Evolutionary conservation across 2,888 invertebrate genomes (phyloP).

Genomic region (Exephanes ischioxanthus): DNA sequence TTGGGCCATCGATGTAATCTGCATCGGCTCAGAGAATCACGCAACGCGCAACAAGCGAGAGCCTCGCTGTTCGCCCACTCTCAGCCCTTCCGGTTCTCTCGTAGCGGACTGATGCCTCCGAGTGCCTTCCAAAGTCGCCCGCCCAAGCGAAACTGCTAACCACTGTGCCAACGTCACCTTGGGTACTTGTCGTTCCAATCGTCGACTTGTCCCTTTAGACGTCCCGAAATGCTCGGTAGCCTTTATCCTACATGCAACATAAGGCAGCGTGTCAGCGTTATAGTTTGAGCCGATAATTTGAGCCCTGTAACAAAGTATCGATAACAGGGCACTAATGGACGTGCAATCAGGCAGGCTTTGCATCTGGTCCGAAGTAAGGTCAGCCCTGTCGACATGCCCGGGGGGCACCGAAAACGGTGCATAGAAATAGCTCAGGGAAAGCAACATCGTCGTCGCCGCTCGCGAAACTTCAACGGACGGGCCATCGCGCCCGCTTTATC

Average conservation of each 20-base stretch:
- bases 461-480: conserved; percentile 34
- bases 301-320: conserved; percentile 40
- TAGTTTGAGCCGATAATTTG: conserved; percentile 27
- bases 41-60: neutral
- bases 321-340: conserved; percentile 33
- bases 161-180: neutral
- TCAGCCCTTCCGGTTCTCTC: neutral
- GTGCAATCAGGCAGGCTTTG: neutral
- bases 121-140: neutral
- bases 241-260: neutral
- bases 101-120: neutral
- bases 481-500: conserved; percentile 29
- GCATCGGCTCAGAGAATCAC: neutral
- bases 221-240: neutral
- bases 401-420: neutral
- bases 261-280: neutral
- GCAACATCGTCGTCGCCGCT: conserved; percentile 34
- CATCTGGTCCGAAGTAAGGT: neutral
- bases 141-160: neutral
- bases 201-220: neutral
- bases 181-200: neutral
- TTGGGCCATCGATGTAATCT: neutral
- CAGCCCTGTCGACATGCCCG: conserved; percentile 15
- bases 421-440: conserved; percentile 11
- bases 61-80: neutral